Conservation (phyloP, 2,797 vertebrate genomes). For the Anabacerthia variegaticeps region DNA sequence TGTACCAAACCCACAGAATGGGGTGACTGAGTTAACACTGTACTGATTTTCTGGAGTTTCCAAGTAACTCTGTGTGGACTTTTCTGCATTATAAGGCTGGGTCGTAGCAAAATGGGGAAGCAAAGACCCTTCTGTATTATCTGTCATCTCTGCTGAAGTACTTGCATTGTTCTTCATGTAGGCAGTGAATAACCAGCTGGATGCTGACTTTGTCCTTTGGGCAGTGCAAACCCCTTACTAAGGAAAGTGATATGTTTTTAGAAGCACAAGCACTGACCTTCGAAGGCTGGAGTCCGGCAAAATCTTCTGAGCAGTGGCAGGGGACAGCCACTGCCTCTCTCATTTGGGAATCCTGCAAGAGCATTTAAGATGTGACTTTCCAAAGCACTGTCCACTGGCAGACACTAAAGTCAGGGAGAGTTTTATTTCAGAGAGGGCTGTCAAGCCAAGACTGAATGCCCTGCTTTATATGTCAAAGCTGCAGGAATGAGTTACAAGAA, state of each 20-base stretch:
- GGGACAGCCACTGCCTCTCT: neutral
- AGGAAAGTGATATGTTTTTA: neutral
- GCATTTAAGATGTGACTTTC: neutral
- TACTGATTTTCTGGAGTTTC: neutral
- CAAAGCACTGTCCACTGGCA: neutral
- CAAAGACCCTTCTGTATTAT: neutral
- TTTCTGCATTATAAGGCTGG: neutral
- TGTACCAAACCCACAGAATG: neutral
- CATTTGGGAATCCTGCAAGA: neutral
- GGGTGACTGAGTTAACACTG: neutral
- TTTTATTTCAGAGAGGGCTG: neutral
- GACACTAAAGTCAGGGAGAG: neutral
- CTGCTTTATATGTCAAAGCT: neutral
- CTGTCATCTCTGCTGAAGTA: neutral
- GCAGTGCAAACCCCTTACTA: neutral
- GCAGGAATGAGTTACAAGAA: neutral
- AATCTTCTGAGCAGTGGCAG: neutral
- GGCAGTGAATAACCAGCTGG: neutral
- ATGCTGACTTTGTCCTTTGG: constrained; percentile 33
- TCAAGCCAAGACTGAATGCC: neutral
- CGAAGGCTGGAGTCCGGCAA: neutral
- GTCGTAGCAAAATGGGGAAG: neutral
- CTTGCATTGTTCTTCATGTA: neutral
- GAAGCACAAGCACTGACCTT: constrained; percentile 17
- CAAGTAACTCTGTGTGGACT: neutral